phyloP scores from a whole-genome alignment of 2,797 vertebrate species.

The Leptodactylus fallax region DNA sequence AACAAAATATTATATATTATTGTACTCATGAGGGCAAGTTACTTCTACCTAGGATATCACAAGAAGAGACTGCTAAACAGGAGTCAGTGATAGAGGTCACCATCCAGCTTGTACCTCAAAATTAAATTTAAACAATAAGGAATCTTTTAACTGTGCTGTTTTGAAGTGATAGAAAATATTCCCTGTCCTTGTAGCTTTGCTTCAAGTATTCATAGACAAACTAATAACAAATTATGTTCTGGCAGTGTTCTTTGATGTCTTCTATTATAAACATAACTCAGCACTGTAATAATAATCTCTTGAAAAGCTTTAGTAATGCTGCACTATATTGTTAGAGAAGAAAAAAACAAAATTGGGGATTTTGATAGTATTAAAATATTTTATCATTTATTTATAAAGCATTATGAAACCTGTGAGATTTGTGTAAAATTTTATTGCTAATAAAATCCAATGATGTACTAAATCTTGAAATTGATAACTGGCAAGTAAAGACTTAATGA shows the following conservation, averaged over 20 bases:
- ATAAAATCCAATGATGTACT: slow-evolving; percentile 33
- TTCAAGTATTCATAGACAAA: background rate
- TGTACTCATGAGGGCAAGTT: background rate
- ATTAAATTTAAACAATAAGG: background rate
- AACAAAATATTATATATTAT: background rate
- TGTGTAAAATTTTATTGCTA: slow-evolving; percentile 5
- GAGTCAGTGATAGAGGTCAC: background rate
- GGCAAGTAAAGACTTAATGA: slow-evolving; percentile 31
- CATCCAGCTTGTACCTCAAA: background rate
- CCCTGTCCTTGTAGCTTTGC: background rate
- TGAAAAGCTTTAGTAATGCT: slow-evolving; percentile 1
- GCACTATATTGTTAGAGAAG: slow-evolving; percentile 16
- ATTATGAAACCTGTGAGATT: slow-evolving; percentile 33
- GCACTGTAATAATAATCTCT: background rate
- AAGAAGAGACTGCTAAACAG: background rate
- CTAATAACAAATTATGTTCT: slow-evolving; percentile 13
- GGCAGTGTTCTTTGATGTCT: slow-evolving; percentile 2
- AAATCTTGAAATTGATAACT: slow-evolving; percentile 42
- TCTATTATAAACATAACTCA: slow-evolving; percentile 37
- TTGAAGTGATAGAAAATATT: background rate
- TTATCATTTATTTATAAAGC: slow-evolving; percentile 43
- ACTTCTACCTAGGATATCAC: background rate
- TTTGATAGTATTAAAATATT: slow-evolving; percentile 18
- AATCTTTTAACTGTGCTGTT: background rate
- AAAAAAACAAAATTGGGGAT: background rate